Evolutionary conservation across 2,797 vertebrate genomes (phyloP), one percentile per base, ranked within the genome.

Genomic region (Busarellus nigricollis): DNA sequence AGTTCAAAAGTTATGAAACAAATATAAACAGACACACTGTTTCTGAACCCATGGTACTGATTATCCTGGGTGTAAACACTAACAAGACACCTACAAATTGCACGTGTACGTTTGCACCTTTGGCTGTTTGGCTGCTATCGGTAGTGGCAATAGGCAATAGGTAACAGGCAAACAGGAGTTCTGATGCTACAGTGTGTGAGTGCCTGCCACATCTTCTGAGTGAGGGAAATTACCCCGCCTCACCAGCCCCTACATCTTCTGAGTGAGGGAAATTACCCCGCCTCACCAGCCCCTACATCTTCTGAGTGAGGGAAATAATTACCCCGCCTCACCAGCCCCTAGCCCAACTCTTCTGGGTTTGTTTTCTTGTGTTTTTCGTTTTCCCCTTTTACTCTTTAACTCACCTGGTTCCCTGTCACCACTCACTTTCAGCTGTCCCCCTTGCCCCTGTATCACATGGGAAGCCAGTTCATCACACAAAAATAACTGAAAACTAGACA

Each of bases 1-100:
- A 69, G 88, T 90, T 77, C 44, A 92, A 16, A 92, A 94, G 92
- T 95, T 92, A 77, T 37, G 61, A 81, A 96, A 85, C 70, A 84
- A 69, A 79, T 37, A 33, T 54, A 96, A 96, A 93, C 38, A 90
- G 40, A 74, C 57, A 87, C 19, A 5, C 9, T 63, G 81, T 96
- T 90, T 94, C 67, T 84, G 69, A 89, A 78, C 54, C 42, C 10
- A 1, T 40, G 38, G 71, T 82, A 92, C 77, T 93, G 40, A 77
- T 83, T 89, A 90, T 82, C 44, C 55, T 0, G 0, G 28, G 29
- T 45, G 67, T 33, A 69, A 96, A 62, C 25, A 29, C 35, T 29
- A 4, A 22, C 33, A 26, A 47, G 70, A 84, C 44, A 73, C 5
- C 31, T 18, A 24, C 42, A 62, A 28, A 61, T 11, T 15, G 18